These are phyloP conservation scores for Eulemur macaco DNA, from an alignment of 2,113 vertebrate species.

Conservation along the genomic window DNA sequence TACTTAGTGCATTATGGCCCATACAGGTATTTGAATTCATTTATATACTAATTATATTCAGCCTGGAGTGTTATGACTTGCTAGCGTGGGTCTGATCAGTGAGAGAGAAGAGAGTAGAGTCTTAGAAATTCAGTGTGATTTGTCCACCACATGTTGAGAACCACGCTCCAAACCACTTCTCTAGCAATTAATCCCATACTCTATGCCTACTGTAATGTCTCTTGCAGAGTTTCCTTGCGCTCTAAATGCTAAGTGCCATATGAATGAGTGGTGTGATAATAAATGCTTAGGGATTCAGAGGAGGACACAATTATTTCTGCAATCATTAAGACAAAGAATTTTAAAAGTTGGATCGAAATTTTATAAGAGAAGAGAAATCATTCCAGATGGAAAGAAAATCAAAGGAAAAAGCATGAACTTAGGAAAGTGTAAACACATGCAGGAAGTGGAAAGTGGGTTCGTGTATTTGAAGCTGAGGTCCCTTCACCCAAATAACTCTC, in stretches of 20 bases:
- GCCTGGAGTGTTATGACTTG: neutral
- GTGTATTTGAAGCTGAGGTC: neutral
- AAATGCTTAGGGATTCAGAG: slow-evolving; percentile 47
- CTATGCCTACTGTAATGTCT: neutral
- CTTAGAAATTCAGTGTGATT: slow-evolving; percentile 33
- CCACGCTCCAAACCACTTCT: slow-evolving; percentile 40
- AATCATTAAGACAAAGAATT: slow-evolving; percentile 53
- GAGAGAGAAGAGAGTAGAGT: neutral
- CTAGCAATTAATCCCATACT: neutral
- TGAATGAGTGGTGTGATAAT: slow-evolving; percentile 53
- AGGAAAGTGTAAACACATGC: neutral
- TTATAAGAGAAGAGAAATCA: slow-evolving; percentile 8
- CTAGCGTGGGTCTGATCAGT: neutral
- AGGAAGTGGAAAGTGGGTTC: neutral
- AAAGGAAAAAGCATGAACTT: neutral
- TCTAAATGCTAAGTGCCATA: slow-evolving; percentile 44
- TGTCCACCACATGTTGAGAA: slow-evolving; percentile 58
- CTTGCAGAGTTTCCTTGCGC: slow-evolving; percentile 35
- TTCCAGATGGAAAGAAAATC: neutral
- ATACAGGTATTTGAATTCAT: slow-evolving; percentile 25
- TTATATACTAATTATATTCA: slow-evolving; percentile 52
- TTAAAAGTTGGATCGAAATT: slow-evolving; percentile 28
- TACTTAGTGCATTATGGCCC: neutral
- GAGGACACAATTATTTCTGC: slow-evolving; percentile 29
- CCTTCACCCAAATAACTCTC: neutral